Evolutionary conservation across 1,140 invertebrate species (phyloP), one percentile per base, ranked within the genome.

Genomic region (Pogonus chalceus): DNA sequence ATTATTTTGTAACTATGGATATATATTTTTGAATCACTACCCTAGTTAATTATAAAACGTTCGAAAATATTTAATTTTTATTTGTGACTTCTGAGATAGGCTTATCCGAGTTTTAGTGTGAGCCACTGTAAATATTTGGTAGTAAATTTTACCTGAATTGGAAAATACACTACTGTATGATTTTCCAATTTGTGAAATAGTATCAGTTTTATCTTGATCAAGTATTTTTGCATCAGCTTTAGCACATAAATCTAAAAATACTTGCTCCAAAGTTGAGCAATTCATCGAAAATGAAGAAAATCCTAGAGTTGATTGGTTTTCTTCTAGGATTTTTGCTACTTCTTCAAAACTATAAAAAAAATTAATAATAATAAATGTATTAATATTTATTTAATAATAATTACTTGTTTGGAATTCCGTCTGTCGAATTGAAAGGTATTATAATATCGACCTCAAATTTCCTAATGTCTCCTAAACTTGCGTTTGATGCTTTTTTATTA

Each of bases 231-330:
- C 56, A 43, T 77, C 74, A 2, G 68, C 70, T 22, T 69, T 65
- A 10, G 66, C 55, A 55, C 75, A 79, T 24, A 79, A 67, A 56
- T 76, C 70, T 58, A 77, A 67, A 61, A 80, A 79, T 21, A 79
- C 76, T 51, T 73, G 73, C 56, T 80, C 78, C 35, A 80, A 65
- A 14, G 70, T 76, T 61, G 76, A 77, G 60, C 78, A 79, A 63
- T 80, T 77, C 62, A 79, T 51, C 23, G 67, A 69, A 53, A 73
- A 73, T 57, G 62, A 65, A 1, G 66, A 64, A 61, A 69, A 78
- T 7, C 71, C 73, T 18, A 79, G 61, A 12, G 57, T 60, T 2
- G 62, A 53, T 53, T 68, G 64, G 23, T 64, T 69, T n/a, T 67
- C 60, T 51, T 80, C 78, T 35, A 80, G 58, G 12, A 64, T 57